These are phyloP conservation scores for Myotis pilosus DNA, from an alignment of 2,797 vertebrate genomes.

Conservation along the genomic window DNA sequence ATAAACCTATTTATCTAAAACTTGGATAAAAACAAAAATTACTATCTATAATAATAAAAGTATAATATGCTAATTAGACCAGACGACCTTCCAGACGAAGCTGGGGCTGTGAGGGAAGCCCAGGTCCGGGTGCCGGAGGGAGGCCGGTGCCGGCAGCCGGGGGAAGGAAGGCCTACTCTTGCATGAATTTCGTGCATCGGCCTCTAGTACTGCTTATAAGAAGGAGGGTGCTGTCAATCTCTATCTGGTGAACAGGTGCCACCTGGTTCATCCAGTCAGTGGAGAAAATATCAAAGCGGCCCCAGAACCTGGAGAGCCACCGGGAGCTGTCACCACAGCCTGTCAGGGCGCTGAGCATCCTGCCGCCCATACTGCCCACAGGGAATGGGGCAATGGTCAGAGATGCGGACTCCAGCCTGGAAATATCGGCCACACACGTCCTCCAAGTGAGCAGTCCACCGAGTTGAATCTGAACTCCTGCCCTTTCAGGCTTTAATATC, in stretches of 20 bases:
- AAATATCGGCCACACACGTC: background rate
- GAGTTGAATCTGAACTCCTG: background rate
- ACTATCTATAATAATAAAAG: too few species aligned
- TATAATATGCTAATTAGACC: too few species aligned
- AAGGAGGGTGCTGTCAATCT: background rate
- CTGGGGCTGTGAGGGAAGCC: too few species aligned
- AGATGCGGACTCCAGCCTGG: too few species aligned
- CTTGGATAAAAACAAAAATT: conserved; percentile 16
- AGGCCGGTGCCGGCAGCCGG: too few species aligned
- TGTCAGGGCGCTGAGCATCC: background rate
- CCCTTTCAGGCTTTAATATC: background rate
- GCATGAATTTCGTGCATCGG: too few species aligned
- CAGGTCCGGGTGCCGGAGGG: too few species aligned
- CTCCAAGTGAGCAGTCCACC: background rate
- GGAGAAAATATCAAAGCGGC: background rate
- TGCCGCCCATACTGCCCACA: fast-evolving
- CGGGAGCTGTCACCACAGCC: fast-evolving
- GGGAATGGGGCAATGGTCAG: fast-evolving
- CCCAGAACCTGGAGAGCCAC: background rate
- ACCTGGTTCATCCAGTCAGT: background rate
- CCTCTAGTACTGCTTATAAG: background rate
- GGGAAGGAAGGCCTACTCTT: too few species aligned
- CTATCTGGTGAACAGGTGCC: background rate
- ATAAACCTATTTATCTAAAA: background rate
- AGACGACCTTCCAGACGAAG: fast-evolving